Evolutionary conservation across 2,113 vertebrate species (phyloP), one percentile per base, ranked within the genome.

Genomic region (Ancistrus triradiatus): DNA sequence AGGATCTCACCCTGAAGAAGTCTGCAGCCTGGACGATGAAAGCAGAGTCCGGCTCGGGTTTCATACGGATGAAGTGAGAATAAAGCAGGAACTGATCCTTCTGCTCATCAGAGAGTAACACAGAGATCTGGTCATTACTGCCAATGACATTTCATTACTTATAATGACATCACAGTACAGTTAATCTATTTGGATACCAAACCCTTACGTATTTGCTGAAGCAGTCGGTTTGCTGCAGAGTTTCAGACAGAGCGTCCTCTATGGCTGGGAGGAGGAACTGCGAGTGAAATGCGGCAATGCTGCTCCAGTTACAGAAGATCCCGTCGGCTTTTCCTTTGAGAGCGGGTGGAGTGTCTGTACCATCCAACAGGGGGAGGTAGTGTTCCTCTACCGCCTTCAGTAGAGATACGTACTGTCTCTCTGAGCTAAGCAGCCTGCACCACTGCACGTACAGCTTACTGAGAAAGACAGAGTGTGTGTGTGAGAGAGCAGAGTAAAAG

Each of bases 191-290:
- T 14, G 21, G 3, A 57, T 43, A 25, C 31, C 11, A 33, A 17
- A 53, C 11, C 78, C 92, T 86, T 70, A 94, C 93, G 0, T 91
- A 90, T 81, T 89, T 91, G 64, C 88, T 90, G 84, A 95, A 95
- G 79, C 91, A 92, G 80, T 91, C 87, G 18, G 91, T 91, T 1
- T 91, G 89, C 42, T 90, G 77, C 49, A 93, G 77, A 0, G 92
- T 92, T 60, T 93, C 90, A 46, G 84, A 73, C 0, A 88, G 75
- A 10, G 91, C 92, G 25, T 89, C 89, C 81, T 93, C 90, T 72
- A 95, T 90, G 68, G 91, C 88, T 0, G 84, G 88, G 7, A 94
- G 85, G 4, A 95, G 89, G 60, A 84, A 80, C 51, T 86, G 87
- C 1, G 85, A 78, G 69, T 95, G 92, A 72, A 94, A 95, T 70